Evolutionary conservation across 2,888 invertebrate genomes (phyloP), one percentile per base, ranked within the genome.

Genomic region (Pheosia tremula): DNA sequence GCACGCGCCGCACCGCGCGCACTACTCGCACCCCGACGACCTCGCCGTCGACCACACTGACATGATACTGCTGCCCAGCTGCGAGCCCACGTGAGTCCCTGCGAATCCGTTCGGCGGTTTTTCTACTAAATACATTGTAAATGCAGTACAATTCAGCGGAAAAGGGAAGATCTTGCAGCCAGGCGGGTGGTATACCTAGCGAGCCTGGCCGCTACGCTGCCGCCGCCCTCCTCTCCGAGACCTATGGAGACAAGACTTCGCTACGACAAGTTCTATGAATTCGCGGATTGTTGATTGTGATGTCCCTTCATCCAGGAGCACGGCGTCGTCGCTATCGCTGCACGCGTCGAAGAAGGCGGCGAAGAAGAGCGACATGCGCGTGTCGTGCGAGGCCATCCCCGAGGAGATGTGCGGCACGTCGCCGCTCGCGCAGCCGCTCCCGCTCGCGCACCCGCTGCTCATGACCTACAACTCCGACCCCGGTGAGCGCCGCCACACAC

Each of bases 371-470:
- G 97, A 97, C 87, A 96, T 96, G 95, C 95, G 97, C 73, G 97
- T 97, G 24, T 97, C 97, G 83, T 98, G 97, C 87, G 98, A 98
- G 90, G 97, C 98, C 62, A 98, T 98, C 81, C 98, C 98, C 9
- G 98, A 98, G 91, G 98, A 98, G 94, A 97, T 97, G 81, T 95
- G 95, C 88, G 95, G 96, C 87, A 96, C 96, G 9, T 97, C 97
- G 37, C 97, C 97, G 41, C 96, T 96, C 62, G 61, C 69, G 39
- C 64, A 38, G 57, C 37, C 75, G 53, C 75, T 61, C 53, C 53
- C 5, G 24, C 50, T 6, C 50, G 24, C 50, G 4, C 49, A 81
- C 60, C 82, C 83, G 49, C 84, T 79, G 60, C 89, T 90, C 75
- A 79, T 85, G 81, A 91, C 92, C 1, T 89, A 87, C 84, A 88